phyloP scores from a whole-genome alignment of 2,888 invertebrate genomes.

The Sipha maydis region DNA sequence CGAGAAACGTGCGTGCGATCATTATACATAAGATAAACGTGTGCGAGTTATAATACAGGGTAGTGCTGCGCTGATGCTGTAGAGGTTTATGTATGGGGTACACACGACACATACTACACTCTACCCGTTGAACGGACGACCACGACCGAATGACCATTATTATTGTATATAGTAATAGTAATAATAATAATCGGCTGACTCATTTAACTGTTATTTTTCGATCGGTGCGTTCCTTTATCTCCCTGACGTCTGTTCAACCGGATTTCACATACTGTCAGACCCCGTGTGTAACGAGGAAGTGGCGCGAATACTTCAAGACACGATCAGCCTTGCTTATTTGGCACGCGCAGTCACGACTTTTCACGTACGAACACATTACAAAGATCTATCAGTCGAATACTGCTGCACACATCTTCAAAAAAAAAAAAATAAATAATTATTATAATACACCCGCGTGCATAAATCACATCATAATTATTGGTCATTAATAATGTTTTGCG shows the following conservation, averaged over 20 bases:
- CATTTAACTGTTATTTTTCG: conserved; percentile 37
- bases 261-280: background rate
- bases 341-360: conserved; percentile 44
- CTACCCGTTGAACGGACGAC: background rate
- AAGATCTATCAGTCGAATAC: background rate
- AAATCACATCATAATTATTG: background rate
- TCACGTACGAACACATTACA: background rate
- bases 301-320: background rate
- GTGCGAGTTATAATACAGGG: background rate
- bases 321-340: conserved; percentile 44
- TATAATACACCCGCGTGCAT: background rate
- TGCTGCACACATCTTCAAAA: background rate
- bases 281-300: conserved; percentile 18
- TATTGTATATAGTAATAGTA: background rate
- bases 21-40: background rate
- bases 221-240: conserved; percentile 9
- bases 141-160: background rate
- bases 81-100: background rate
- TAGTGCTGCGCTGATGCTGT: background rate
- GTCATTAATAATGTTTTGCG: conserved; percentile 8
- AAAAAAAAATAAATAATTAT: background rate
- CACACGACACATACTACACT: background rate
- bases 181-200: conserved; percentile 33
- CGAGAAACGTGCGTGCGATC: conserved; percentile 8
- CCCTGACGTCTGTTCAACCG: conserved; percentile 12